Base-by-base conservation (phyloP, 2,888 invertebrate genomes). In the Megalurothrips usitatus region DNA sequence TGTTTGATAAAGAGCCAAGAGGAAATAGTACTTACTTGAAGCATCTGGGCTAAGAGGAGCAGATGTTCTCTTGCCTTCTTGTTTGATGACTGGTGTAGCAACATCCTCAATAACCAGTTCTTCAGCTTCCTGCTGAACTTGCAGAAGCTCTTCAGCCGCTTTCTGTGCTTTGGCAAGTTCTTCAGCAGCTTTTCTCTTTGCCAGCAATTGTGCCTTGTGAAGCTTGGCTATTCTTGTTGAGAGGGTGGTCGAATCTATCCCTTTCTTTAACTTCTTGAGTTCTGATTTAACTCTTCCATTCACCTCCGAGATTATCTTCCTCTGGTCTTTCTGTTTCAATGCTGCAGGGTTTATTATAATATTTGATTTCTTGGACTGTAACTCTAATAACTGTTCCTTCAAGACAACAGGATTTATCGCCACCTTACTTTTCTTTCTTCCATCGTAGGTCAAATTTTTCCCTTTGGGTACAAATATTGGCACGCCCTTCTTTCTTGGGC, bases 251-350 rank as follows among this genome's bases (percentile, higher is more conserved):
- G 23, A 47, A 79, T 12, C 28, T 26, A 81, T 75, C 81, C 84
- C 84, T 80, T 85, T 86, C 81, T 85, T 86, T 80, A 80, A 85
- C 63, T 84, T 86, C 78, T 84, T 85, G 28, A 80, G 52, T 49
- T 43, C 47, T 34, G 79, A 80, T 80, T 80, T 81, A 0, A 28
- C 49, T 49, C 48, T 26, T 10, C 80, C 80, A 26, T 47, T 23
- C n/a, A 58, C 58, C 52, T 81, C 82, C 2, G 58, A 47, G 26
- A 28, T 79, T 49, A 80, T 78, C 79, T 79, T 81, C 9, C 82
- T 81, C 79, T 84, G 85, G 17, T 86, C 86, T 10, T 85, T 85
- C 9, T 12, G 12, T 14, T 58, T 58, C 4, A 75, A 23, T 0
- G 68, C 68, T 23, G 68, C 68, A 75, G 68, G 68, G 9, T 75